A percentile compares a stretch with the other conserved stretches of the same genome.
phyloP scores from a whole-genome alignment of 2,888 invertebrate genomes.

The Megastigmus dorsalis region DNA sequence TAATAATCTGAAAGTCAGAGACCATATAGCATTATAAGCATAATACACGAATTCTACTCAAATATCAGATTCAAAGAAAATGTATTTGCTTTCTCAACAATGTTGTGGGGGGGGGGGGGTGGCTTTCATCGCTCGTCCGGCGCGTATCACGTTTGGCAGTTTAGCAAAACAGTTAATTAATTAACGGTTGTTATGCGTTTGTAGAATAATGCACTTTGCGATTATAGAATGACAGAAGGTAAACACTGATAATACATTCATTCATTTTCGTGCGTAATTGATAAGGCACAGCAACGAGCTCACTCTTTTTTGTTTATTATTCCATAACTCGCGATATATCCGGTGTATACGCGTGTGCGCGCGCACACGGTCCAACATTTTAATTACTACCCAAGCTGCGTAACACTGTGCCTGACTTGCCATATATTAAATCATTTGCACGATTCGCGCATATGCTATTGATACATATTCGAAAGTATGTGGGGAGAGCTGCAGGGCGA shows the following conservation, averaged over 20 bases:
- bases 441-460: background rate
- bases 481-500: too few relatives aligned
- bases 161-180: constrained; percentile 24
- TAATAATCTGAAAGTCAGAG: too few relatives aligned
- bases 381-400: constrained; percentile 27
- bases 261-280: constrained; percentile 19
- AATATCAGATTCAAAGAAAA: too few relatives aligned
- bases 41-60: background rate
- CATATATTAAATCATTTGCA: constrained; percentile 28
- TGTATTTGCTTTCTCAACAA: too few relatives aligned
- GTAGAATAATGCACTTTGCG: constrained; percentile 5
- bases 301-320: constrained; percentile 24
- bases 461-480: too few relatives aligned
- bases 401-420: constrained; percentile 6
- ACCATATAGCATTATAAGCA: too few relatives aligned
- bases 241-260: constrained; percentile 3
- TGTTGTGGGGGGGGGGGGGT: too few relatives aligned
- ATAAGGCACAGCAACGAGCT: constrained; percentile 15
- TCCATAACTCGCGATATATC: too few relatives aligned
- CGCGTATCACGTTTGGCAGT: too few relatives aligned
- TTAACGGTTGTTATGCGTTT: background rate
- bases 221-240: constrained; percentile 14
- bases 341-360: background rate
- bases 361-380: constrained; percentile 4
- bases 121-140: too few relatives aligned